phyloP scores from a whole-genome alignment of 2,888 invertebrate species.

The Polietes domitor region DNA sequence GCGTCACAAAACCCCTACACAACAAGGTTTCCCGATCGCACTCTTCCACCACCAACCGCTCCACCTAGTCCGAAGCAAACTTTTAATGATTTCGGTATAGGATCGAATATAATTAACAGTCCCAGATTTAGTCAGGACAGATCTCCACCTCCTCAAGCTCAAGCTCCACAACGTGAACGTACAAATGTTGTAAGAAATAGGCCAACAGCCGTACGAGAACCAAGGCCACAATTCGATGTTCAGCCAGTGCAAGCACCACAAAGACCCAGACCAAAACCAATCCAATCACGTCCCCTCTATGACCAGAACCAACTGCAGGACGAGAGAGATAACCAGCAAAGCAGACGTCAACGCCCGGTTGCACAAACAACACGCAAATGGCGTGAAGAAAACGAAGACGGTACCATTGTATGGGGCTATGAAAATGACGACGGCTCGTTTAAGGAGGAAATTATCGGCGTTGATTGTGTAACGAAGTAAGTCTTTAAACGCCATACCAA shows the following conservation, averaged over 20 bases:
- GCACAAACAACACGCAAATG: constrained; percentile 87
- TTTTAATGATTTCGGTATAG: constrained; percentile 77
- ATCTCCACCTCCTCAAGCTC: constrained; percentile 73
- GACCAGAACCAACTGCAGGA: constrained; percentile 77
- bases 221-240: constrained; percentile 78
- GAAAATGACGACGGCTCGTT: constrained; percentile 94
- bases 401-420: constrained; percentile 93
- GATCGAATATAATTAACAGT: constrained; percentile 72
- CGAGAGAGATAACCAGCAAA: constrained; percentile 73
- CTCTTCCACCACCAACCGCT: constrained; percentile 69
- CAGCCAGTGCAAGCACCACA: constrained; percentile 75
- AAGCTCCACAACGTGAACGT: constrained; percentile 82
- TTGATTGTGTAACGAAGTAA: constrained; percentile 86
- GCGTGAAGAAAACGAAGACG: constrained; percentile 88
- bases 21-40: constrained; percentile 77
- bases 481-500: constrained; percentile 58
- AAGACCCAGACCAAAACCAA: constrained; percentile 75
- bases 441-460: constrained; percentile 91
- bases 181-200: constrained; percentile 79
- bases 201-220: constrained; percentile 71
- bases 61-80: constrained; percentile 70
- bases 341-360: constrained; percentile 84
- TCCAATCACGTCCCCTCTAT: constrained; percentile 77
- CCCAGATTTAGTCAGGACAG: constrained; percentile 77
- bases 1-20: constrained; percentile 71